Evolutionary conservation across 2,888 invertebrate species (phyloP).

Genomic region (Ganaspis brasiliensis): DNA sequence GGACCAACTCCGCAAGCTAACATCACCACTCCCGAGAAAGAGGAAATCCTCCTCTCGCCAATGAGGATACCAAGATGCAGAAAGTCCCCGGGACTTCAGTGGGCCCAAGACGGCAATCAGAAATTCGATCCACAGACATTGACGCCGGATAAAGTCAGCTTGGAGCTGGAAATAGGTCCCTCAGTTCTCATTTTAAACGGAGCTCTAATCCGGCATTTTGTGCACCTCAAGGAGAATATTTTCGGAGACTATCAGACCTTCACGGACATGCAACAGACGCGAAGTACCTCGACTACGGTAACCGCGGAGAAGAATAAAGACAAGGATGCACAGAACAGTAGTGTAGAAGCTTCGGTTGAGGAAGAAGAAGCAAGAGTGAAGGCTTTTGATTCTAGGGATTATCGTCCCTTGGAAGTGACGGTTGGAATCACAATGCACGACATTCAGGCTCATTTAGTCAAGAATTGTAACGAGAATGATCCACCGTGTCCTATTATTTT

Average conservation of each 20-base stretch:
- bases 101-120: conserved; percentile 85
- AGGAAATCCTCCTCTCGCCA: conserved; percentile 94
- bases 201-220: conserved; percentile 93
- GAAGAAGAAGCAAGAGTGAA: conserved; percentile 84
- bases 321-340: conserved; percentile 77
- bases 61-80: conserved; percentile 93
- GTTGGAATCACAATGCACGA: conserved; percentile 97
- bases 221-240: conserved; percentile 97
- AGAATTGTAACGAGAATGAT: conserved; percentile 94
- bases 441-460: conserved; percentile 95
- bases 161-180: conserved; percentile 97
- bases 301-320: conserved; percentile 74
- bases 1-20: conserved; percentile 95
- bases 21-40: conserved; percentile 96
- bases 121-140: conserved; percentile 94
- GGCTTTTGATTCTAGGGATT: conserved; percentile 92
- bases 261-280: conserved; percentile 92
- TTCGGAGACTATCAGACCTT: conserved; percentile 98
- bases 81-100: conserved; percentile 87
- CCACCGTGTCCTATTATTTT: conserved; percentile 95
- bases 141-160: conserved; percentile 93
- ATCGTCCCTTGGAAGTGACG: conserved; percentile 94
- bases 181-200: conserved; percentile 96
- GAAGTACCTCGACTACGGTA: conserved; percentile 80
- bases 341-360: conserved; percentile 84